Conservation (phyloP, 2,113 vertebrate species). For the Puffinus mauretanicus region DNA sequence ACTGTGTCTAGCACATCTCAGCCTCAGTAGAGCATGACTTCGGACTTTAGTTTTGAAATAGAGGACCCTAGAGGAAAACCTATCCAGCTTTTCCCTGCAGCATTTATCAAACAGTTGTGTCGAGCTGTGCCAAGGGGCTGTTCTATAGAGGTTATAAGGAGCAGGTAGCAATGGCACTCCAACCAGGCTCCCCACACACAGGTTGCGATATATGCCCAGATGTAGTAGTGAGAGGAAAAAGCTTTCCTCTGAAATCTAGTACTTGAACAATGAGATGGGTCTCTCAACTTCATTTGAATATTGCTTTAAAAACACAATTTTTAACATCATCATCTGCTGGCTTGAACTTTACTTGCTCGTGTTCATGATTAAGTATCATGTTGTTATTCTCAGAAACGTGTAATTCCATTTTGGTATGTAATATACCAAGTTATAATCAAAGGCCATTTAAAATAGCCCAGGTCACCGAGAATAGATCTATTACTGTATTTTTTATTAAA, state of each 20-base stretch:
- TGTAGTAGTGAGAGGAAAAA: not conserved
- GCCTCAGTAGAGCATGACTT: not conserved
- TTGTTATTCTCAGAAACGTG: not conserved
- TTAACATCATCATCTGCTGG: not conserved
- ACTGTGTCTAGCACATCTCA: not conserved
- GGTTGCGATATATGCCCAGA: not conserved
- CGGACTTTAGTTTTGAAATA: not conserved
- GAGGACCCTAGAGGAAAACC: not conserved
- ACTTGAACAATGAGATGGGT: not conserved
- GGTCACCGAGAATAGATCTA: not conserved
- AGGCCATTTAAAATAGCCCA: not conserved
- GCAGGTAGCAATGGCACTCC: not conserved
- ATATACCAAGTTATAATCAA: not conserved
- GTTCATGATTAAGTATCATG: not conserved
- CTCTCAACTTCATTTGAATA: not conserved
- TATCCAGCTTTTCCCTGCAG: not conserved
- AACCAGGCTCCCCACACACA: not conserved
- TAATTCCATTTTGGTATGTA: not conserved
- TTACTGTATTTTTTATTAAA: constrained; percentile 5
- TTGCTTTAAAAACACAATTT: not conserved
- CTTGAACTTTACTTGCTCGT: not conserved
- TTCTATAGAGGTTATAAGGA: not conserved
- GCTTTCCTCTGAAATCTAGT: not conserved
- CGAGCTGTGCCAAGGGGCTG: not conserved
- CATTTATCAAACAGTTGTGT: not conserved